These are phyloP conservation scores for Alsophila aescularia DNA, from an alignment of 2,888 invertebrate species.

Conservation along the genomic window DNA sequence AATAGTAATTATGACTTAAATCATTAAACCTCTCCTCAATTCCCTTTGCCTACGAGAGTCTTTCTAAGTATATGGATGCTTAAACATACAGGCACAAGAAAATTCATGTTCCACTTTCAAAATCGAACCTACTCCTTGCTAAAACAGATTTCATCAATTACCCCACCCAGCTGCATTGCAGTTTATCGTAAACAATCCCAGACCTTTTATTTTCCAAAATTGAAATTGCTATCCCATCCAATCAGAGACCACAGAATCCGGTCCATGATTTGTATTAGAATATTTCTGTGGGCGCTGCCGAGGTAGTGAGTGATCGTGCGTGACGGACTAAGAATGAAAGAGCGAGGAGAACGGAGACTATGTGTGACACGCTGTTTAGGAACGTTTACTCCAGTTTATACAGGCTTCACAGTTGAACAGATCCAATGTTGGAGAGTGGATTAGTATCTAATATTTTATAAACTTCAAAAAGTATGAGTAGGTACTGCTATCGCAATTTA, in stretches of 20 bases:
- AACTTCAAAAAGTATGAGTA: too few species aligned
- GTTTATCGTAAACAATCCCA: neutral
- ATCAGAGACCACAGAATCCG: conserved; percentile 27
- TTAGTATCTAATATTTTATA: too few species aligned
- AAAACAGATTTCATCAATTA: too few species aligned
- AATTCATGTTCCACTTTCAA: neutral
- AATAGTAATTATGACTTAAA: too few species aligned
- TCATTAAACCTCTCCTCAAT: too few species aligned
- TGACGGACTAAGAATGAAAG: conserved; percentile 29
- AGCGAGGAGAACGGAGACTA: neutral
- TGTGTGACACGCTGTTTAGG: conserved; percentile 3
- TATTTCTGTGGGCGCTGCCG: conserved; percentile 22
- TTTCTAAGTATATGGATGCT: too few species aligned
- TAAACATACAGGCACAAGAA: too few species aligned
- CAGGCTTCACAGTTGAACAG: neutral
- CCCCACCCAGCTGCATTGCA: too few species aligned
- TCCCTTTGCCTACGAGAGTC: too few species aligned
- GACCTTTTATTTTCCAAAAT: neutral
- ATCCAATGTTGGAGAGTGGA: too few species aligned
- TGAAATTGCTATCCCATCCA: conserved; percentile 13
- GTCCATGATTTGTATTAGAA: conserved; percentile 11
- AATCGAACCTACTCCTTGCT: too few species aligned
- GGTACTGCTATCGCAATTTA: too few species aligned
- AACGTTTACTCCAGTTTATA: neutral
- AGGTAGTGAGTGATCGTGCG: conserved; percentile 36